A percentile compares a stretch with the other conserved stretches of the same genome.
These are phyloP conservation scores for Philotrypesis tridentata DNA, from an alignment of 1,140 invertebrate species.

Conservation along the genomic window DNA sequence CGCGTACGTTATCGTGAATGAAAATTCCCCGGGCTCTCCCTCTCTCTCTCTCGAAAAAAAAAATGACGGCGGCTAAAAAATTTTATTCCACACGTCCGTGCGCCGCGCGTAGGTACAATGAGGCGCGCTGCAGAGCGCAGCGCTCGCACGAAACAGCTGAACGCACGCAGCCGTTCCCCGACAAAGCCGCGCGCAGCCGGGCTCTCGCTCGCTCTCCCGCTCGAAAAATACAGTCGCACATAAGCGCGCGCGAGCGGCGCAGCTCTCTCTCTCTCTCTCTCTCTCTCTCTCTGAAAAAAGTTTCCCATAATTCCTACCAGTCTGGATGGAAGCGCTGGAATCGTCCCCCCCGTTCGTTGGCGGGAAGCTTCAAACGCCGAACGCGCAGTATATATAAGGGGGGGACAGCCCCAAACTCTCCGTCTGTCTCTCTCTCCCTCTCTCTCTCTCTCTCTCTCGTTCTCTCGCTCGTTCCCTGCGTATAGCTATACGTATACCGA, in stretches of 20 bases:
- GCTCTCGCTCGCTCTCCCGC: neutral
- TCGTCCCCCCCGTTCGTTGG: slow-evolving; percentile 11
- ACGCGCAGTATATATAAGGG: neutral
- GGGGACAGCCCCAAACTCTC: slow-evolving; percentile 19
- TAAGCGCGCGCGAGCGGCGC: neutral
- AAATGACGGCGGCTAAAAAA: no score
- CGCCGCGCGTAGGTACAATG: no score
- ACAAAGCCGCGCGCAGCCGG: slow-evolving; percentile 2
- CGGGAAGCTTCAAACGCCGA: slow-evolving; percentile 46
- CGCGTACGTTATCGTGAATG: no score
- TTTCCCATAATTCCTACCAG: slow-evolving; percentile 45
- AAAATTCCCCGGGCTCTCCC: no score
- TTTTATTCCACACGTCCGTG: no score
- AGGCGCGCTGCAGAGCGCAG: no score
- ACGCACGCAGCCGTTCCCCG: neutral
- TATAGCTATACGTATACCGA: neutral
- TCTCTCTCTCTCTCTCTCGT: neutral
- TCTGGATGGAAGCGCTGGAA: slow-evolving; percentile 15
- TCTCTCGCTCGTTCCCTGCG: neutral
- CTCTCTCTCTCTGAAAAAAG: slow-evolving; percentile 22
- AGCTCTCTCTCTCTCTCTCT: no score
- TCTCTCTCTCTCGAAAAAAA: no score
- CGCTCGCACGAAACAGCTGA: neutral
- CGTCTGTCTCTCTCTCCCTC: neutral
- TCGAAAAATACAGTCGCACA: slow-evolving; percentile 15